These are phyloP conservation scores for Coregonus ussuriensis DNA, from an alignment of 2,797 vertebrate genomes.

Conservation along the genomic window DNA sequence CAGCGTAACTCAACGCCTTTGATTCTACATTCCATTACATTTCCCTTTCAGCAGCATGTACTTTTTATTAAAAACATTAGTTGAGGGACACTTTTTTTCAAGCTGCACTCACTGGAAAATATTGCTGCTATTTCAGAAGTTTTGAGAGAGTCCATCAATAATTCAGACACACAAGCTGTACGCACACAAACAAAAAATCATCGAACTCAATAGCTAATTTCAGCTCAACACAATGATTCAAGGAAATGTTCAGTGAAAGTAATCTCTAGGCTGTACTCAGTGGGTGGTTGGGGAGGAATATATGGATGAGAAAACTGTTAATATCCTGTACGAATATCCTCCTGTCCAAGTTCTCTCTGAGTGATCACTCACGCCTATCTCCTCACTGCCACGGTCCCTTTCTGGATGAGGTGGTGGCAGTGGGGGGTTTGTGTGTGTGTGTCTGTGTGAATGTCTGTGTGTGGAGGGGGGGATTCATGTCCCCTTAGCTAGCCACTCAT, in stretches of 20 bases:
- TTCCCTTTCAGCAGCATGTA: constrained; percentile 16
- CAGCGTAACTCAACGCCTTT: neutral
- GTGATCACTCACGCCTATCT: neutral
- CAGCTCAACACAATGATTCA: neutral
- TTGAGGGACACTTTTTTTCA: neutral
- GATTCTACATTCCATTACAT: constrained; percentile 24
- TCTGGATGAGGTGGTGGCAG: neutral
- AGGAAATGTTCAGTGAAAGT: neutral
- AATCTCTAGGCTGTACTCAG: neutral
- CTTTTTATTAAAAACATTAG: constrained; percentile 5
- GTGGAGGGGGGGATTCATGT: neutral
- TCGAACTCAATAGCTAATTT: neutral
- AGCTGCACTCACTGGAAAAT: neutral
- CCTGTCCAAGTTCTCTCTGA: neutral
- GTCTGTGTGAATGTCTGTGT: neutral
- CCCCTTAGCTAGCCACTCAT: neutral
- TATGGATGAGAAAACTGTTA: neutral
- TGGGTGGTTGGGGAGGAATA: neutral
- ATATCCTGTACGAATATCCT: constrained; percentile 1
- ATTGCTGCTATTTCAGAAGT: neutral
- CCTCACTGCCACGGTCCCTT: neutral
- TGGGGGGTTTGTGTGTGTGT: constrained; percentile 1
- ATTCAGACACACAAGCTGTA: neutral
- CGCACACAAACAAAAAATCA: neutral
- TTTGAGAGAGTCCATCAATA: neutral